Conservation (phyloP, 2,888 invertebrate species). For the Plagodis pulveraria region DNA sequence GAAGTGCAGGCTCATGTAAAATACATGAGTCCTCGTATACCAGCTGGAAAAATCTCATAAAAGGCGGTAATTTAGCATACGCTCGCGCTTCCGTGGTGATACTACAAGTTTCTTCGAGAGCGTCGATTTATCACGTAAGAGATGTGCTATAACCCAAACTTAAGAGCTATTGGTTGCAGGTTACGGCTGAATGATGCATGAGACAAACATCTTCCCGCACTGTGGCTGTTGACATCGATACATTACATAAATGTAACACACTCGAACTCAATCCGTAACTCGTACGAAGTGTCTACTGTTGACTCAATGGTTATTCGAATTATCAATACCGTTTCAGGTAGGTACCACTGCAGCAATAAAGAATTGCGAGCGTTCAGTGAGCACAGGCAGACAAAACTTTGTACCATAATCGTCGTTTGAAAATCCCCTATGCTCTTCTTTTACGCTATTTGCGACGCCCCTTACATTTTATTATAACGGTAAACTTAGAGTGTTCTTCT, state of each 20-base stretch:
- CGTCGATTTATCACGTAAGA: constrained; percentile 60
- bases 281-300: constrained; percentile 26
- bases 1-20: constrained; percentile 54
- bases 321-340: constrained; percentile 39
- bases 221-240: constrained; percentile 17
- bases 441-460: constrained; percentile 48
- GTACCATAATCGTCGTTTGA: constrained; percentile 58
- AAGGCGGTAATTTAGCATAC: constrained; percentile 58
- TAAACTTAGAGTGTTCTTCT: constrained; percentile 64
- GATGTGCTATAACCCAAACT: constrained; percentile 58
- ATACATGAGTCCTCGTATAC: constrained; percentile 61
- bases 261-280: constrained; percentile 43
- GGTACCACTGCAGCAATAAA: constrained; percentile 57
- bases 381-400: constrained; percentile 37
- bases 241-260: constrained; percentile 31
- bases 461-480: constrained; percentile 64
- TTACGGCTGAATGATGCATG: constrained; percentile 65
- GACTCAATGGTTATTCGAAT: constrained; percentile 31
- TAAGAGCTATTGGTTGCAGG: constrained; percentile 67
- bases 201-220: constrained; percentile 38
- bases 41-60: constrained; percentile 67
- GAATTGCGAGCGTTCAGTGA: constrained; percentile 54
- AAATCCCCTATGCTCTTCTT: constrained; percentile 51
- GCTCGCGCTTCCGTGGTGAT: constrained; percentile 56
- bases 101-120: constrained; percentile 59